Percentiles rank a stretch among this genome's conserved stretches.
Conservation (phyloP, 2,113 vertebrate species). For the Crocuta crocuta region DNA sequence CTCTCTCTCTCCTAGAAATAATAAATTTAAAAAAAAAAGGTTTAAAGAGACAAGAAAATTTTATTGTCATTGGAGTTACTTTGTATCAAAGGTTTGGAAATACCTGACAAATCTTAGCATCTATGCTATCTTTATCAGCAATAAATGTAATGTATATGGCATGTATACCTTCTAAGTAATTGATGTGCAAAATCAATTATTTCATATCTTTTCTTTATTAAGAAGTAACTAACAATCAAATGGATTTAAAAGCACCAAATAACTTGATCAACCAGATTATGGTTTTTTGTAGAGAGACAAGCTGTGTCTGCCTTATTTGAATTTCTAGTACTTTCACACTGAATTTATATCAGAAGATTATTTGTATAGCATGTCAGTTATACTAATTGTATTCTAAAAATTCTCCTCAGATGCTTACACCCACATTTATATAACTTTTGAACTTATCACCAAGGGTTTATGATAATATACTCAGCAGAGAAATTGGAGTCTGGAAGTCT, state of each 20-base stretch:
- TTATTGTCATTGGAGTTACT: neutral
- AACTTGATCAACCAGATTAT: constrained; percentile 61
- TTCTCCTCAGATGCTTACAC: constrained; percentile 31
- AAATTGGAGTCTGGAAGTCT: neutral
- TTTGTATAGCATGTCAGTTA: constrained; percentile 53
- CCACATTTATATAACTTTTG: neutral
- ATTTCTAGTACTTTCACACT: constrained; percentile 64
- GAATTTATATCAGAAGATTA: constrained; percentile 59
- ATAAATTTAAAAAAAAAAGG: too few relatives aligned
- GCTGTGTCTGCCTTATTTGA: constrained; percentile 55
- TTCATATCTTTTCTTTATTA: constrained; percentile 48
- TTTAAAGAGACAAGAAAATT: constrained; percentile 31
- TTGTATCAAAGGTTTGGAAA: constrained; percentile 14
- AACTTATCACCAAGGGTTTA: neutral
- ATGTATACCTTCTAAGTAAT: neutral
- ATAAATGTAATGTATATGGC: neutral
- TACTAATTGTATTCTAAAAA: constrained; percentile 60
- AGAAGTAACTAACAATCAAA: constrained; percentile 55
- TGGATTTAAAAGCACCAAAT: constrained; percentile 64
- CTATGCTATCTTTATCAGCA: neutral
- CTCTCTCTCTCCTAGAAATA: too few relatives aligned
- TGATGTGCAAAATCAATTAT: constrained; percentile 44
- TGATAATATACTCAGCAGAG: neutral
- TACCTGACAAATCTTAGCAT: neutral
- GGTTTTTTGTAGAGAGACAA: constrained; percentile 5